Evolutionary conservation across 2,113 vertebrate species (phyloP).

Genomic region (Hippocampus comes): DNA sequence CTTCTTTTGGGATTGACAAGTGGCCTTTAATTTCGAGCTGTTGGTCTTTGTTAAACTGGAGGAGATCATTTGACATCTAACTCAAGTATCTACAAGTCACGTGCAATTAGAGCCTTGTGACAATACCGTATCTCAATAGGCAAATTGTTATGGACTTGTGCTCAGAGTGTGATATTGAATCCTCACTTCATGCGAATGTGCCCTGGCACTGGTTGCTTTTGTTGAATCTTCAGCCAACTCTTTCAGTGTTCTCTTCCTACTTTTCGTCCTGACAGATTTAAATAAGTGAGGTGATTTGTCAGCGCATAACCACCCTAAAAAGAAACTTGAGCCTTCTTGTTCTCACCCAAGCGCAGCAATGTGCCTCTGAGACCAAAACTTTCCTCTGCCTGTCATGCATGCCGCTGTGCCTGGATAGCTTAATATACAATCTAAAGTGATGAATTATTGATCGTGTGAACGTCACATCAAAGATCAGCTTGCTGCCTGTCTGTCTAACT

Average conservation of each 20-base stretch:
- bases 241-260: neutral
- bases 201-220: neutral
- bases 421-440: neutral
- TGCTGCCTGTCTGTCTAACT: slow-evolving; percentile 1
- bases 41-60: neutral
- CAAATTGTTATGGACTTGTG: neutral
- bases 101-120: neutral
- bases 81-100: neutral
- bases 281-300: neutral
- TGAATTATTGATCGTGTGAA: slow-evolving; percentile 9
- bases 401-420: neutral
- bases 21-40: neutral
- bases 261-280: neutral
- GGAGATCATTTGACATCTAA: neutral
- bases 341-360: neutral
- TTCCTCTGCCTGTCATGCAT: neutral
- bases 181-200: neutral
- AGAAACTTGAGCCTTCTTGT: neutral
- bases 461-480: slow-evolving; percentile 3
- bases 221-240: neutral
- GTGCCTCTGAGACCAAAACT: neutral
- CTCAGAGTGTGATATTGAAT: neutral
- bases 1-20: neutral
- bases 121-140: neutral
- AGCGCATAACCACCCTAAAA: neutral